phyloP scores from a whole-genome alignment of 2,797 vertebrate species.

The Hydrophis major region DNA sequence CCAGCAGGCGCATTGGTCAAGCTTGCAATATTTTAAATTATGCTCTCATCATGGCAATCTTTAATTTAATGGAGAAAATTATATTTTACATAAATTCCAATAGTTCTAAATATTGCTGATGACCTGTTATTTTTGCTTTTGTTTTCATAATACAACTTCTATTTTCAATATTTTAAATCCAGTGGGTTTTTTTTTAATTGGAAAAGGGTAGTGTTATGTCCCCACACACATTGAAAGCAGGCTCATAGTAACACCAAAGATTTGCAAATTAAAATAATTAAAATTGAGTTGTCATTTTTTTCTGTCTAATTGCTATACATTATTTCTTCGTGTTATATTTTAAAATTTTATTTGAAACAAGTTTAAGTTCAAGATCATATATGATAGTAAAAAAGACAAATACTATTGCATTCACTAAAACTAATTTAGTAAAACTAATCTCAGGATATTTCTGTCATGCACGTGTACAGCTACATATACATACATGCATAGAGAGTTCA shows the following conservation, averaged over 20 bases:
- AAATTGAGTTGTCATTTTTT: not conserved
- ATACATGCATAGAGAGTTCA: not conserved
- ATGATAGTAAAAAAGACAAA: not conserved
- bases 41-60: not conserved
- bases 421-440: not conserved
- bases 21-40: not conserved
- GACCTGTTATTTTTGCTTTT: not conserved
- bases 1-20: not conserved
- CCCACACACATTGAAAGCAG: not conserved
- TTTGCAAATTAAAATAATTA: not conserved
- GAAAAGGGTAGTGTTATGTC: not conserved
- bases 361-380: not conserved
- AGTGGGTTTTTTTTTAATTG: not conserved
- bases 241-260: not conserved
- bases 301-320: not conserved
- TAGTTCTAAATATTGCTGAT: not conserved
- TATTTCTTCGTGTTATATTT: not conserved
- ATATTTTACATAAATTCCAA: not conserved
- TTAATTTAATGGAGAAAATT: not conserved
- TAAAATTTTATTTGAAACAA: not conserved
- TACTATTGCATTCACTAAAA: not conserved
- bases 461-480: not conserved
- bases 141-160: not conserved
- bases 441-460: not conserved
- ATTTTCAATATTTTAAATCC: not conserved